Percentiles rank a stretch among this genome's conserved stretches.
phyloP scores from a whole-genome alignment of 2,888 invertebrate species.

The Eupithecia inturbata region DNA sequence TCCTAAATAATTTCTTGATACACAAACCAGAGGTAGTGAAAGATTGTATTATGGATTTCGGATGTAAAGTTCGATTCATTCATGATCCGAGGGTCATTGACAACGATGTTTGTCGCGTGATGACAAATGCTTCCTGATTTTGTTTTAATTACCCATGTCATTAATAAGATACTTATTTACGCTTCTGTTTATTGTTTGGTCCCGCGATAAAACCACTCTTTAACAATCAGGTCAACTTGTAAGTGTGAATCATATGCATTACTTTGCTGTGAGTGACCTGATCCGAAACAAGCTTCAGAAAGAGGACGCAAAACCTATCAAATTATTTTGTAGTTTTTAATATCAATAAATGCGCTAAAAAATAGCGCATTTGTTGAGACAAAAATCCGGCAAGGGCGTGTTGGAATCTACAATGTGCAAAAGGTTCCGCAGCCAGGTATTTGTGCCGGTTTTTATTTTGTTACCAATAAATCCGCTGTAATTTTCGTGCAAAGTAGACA shows the following conservation, averaged over 20 bases:
- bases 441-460: not conserved
- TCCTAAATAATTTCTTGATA: not conserved
- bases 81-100: not conserved
- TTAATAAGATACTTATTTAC: not conserved
- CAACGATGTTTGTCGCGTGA: not conserved
- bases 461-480: too few relatives aligned
- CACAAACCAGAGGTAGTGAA: not conserved
- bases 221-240: not conserved
- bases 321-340: too few relatives aligned
- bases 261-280: not conserved
- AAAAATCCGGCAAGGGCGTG: not conserved
- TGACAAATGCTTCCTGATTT: not conserved
- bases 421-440: not conserved
- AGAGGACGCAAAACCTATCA: not conserved
- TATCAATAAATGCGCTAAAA: too few relatives aligned
- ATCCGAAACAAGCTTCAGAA: not conserved
- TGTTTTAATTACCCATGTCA: not conserved
- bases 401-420: not conserved
- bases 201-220: not conserved
- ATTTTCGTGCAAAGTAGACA: too few relatives aligned
- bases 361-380: not conserved
- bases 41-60: not conserved
- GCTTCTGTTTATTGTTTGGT: not conserved
- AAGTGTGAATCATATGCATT: not conserved
- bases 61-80: not conserved